A percentile compares a stretch with the other conserved stretches of the same genome.
These are phyloP conservation scores for Trochalopteron elliotii DNA, from an alignment of 2,113 vertebrate genomes.

Conservation along the genomic window DNA sequence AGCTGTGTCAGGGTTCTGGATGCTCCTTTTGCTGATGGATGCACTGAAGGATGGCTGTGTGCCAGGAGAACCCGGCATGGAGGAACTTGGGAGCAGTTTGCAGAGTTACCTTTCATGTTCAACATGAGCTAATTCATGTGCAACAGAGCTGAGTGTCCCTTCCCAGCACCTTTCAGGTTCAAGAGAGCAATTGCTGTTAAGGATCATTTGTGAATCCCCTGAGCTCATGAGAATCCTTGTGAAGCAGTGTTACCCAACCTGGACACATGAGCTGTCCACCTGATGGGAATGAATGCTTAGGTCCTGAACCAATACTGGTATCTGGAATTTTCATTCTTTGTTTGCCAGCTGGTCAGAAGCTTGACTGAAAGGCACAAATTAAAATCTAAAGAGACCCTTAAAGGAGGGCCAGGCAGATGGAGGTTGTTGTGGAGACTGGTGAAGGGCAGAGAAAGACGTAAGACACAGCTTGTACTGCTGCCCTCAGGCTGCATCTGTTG, in stretches of 20 bases:
- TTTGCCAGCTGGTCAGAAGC: background rate
- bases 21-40: background rate
- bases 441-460: background rate
- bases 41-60: background rate
- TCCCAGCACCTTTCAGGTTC: background rate
- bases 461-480: background rate
- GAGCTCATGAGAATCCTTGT: background rate
- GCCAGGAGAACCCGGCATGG: background rate
- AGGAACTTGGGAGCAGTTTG: background rate
- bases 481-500: conserved; percentile 6
- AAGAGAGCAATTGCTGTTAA: fast-evolving
- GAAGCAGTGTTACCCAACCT: background rate
- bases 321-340: background rate
- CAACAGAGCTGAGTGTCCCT: background rate
- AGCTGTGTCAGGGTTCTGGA: background rate
- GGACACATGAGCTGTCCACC: fast-evolving
- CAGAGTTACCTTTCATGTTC: background rate
- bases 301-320: background rate
- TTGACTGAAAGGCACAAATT: background rate
- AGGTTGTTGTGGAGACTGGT: background rate
- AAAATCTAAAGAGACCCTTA: background rate
- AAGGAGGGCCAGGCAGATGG: conserved; percentile 4
- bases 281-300: background rate
- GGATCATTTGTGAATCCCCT: background rate
- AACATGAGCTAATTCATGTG: background rate